A percentile compares a stretch with the other conserved stretches of the same genome.
These are phyloP conservation scores for Dromas ardeola DNA, from an alignment of 2,113 vertebrate species.

Conservation along the genomic window DNA sequence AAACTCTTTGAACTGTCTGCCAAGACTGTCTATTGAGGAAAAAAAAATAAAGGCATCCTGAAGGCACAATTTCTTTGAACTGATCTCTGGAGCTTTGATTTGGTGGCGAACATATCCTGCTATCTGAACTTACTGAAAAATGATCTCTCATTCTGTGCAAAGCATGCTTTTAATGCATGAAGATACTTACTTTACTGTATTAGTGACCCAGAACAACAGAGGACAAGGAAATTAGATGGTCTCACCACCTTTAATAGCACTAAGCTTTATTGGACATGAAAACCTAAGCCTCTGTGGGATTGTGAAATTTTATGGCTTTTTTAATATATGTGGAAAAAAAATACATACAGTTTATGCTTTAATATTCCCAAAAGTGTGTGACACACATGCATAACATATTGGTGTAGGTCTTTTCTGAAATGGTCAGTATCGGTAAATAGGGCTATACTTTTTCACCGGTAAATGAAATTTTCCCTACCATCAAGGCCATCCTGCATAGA, in stretches of 20 bases:
- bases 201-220: not conserved
- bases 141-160: not conserved
- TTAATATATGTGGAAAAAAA: not conserved
- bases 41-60: not conserved
- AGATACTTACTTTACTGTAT: not conserved
- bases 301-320: not conserved
- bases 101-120: not conserved
- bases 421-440: not conserved
- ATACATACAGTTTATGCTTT: not conserved
- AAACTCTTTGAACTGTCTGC: conserved; percentile 26
- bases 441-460: not conserved
- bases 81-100: conserved; percentile 18
- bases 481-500: not conserved
- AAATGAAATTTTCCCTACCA: not conserved
- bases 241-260: not conserved
- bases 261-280: not conserved
- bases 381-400: not conserved
- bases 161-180: not conserved
- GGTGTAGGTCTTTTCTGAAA: not conserved
- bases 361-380: not conserved
- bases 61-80: not conserved
- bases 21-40: not conserved
- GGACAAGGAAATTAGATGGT: not conserved
- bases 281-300: not conserved
- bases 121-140: conserved; percentile 7